A percentile compares a stretch with the other conserved stretches of the same genome.
Evolutionary conservation across 2,888 invertebrate genomes (phyloP).

Genomic region (Entomobrya multifasciata): DNA sequence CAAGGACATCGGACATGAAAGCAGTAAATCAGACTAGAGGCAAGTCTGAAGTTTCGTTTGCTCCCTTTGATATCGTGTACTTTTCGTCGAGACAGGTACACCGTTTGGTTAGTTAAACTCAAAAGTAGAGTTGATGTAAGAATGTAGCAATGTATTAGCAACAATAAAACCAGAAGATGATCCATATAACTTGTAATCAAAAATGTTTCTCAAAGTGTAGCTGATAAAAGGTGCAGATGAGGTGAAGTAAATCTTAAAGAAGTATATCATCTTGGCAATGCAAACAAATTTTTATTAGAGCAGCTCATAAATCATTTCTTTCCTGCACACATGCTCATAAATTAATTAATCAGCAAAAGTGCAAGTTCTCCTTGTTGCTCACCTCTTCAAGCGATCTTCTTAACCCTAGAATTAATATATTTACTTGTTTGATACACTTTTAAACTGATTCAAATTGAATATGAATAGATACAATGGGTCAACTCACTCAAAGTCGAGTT

Average conservation of each 20-base stretch:
- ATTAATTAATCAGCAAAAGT: constrained; percentile 71
- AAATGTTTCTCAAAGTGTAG: constrained; percentile 7
- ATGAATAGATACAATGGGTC: no score
- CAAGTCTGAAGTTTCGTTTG: constrained; percentile 40
- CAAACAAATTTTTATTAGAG: constrained; percentile 72
- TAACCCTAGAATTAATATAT: background rate
- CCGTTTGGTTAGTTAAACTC: background rate
- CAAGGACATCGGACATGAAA: constrained; percentile 66
- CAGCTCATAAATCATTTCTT: constrained; percentile 67
- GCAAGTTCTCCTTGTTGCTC: constrained; percentile 43
- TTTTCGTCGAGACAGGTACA: background rate
- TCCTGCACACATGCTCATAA: constrained; percentile 52
- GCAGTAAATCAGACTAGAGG: constrained; percentile 69
- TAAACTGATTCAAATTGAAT: constrained; percentile 20
- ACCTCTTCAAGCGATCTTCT: background rate
- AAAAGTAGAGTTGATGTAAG: constrained; percentile 1
- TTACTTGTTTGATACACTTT: background rate
- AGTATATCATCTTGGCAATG: background rate
- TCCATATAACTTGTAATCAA: constrained; percentile 65
- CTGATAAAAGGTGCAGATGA: constrained; percentile 10
- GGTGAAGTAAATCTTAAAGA: background rate
- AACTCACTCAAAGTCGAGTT: no score
- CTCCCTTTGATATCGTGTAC: background rate
- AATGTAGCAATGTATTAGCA: constrained; percentile 25
- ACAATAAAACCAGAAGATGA: constrained; percentile 63